Base-by-base conservation (phyloP, 2,113 vertebrate genomes). In the Dryoscopus gambensis region DNA sequence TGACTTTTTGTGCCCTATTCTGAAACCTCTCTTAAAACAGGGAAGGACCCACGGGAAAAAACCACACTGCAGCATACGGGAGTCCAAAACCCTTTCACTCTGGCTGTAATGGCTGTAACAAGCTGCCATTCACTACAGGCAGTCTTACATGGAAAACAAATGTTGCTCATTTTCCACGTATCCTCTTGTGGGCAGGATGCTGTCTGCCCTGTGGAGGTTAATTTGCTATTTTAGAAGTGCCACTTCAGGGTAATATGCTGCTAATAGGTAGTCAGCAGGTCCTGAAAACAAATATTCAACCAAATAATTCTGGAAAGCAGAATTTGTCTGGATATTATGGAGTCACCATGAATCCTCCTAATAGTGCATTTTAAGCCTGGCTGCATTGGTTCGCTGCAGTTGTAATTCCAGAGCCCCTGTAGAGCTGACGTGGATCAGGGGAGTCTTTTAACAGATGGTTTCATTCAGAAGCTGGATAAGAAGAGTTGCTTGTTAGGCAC, bases 401-500 rank as follows among this genome's bases (percentile, higher is more conserved):
- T 0, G 1, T 89, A 86, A 94, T 92, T 96, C 90, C 90, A 89
- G 83, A 69, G 85, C 73, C 71, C 94, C 95, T 12, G 10, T 71
- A 84, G 79, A 93, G 88, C 49, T 93, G 92, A 96, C 93, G 95
- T 82, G 86, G 85, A 87, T 64, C 83, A n/a, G 19, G 90, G 79
- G 92, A 95, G 69, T 16, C 73, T 44, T 95, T 97, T 96, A 96
- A 86, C 85, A 96, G 92, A 94, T 92, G 93, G 73, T 68, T 94
- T 89, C 69, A 49, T 93, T 92, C 30, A 25, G 77, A 84, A 92
- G 56, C 73, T 92, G 95, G 31, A 33, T 84, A 52, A 81, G 92
- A 94, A 70, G 56, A 80, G 39, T 75, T 88, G 76, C 79, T 28
- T 75, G 23, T 86, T 92, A 88, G 76, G 55, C 68, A 86, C 62